phyloP scores from a whole-genome alignment of 2,888 invertebrate species.

The Melipona bicolor region DNA sequence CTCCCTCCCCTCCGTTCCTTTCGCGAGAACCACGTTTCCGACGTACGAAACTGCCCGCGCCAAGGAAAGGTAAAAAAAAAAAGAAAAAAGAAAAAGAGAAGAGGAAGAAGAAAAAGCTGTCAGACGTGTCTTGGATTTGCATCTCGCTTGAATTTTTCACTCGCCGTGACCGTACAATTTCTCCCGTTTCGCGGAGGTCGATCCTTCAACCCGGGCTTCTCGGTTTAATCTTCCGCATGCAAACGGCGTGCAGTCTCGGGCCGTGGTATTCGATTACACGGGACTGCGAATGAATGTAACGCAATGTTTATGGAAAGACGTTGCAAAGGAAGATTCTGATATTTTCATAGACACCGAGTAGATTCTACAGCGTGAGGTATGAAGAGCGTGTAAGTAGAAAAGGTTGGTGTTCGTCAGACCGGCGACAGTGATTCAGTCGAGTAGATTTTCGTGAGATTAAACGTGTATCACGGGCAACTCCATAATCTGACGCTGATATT shows the following conservation, averaged over 20 bases:
- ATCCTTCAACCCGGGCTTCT: conserved; percentile 1
- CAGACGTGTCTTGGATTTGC: conserved; percentile 49
- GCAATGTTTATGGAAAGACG: background rate
- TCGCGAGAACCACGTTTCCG: conserved; percentile 27
- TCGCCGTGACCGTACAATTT: background rate
- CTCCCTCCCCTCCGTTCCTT: background rate
- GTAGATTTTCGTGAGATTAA: background rate
- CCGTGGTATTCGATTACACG: conserved; percentile 9
- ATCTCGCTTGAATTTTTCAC: conserved; percentile 49
- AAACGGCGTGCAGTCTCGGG: background rate
- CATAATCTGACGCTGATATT: background rate
- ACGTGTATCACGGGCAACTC: background rate
- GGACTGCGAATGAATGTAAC: background rate
- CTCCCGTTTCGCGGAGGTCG: conserved; percentile 8
- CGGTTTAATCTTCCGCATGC: conserved; percentile 22
- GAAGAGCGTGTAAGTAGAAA: background rate
- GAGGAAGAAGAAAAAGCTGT: background rate
- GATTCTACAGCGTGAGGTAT: background rate
- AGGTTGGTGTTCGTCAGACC: background rate
- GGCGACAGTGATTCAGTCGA: background rate
- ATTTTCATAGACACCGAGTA: background rate
- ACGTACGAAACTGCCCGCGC: background rate
- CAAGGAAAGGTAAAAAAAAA: background rate
- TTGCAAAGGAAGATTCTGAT: background rate
- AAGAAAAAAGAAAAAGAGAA: background rate